Evolutionary conservation across 1,140 invertebrate genomes (phyloP).

Genomic region (Macrosteles quadrilineatus): DNA sequence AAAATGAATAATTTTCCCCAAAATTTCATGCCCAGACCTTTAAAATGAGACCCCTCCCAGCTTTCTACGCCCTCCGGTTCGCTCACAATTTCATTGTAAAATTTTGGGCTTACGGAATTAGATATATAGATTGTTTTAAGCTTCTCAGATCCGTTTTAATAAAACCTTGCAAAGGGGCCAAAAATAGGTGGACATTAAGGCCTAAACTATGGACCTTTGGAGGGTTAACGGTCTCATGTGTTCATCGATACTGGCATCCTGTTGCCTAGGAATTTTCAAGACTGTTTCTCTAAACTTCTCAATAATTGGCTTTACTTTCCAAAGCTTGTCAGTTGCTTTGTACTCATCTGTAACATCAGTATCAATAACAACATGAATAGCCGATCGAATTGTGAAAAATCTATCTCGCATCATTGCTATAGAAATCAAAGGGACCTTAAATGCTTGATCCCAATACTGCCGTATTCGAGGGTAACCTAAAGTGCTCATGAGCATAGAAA

Average conservation of each 20-base stretch:
- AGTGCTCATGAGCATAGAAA: slow-evolving; percentile 29
- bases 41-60: too few species aligned
- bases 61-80: too few species aligned
- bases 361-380: slow-evolving; percentile 25
- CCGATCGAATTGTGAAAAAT: slow-evolving; percentile 30
- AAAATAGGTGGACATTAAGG: too few species aligned
- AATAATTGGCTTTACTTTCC: slow-evolving; percentile 32
- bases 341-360: slow-evolving; percentile 22
- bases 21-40: too few species aligned
- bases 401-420: slow-evolving; percentile 28
- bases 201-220: too few species aligned
- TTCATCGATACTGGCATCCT: slow-evolving; percentile 40
- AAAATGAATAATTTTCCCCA: too few species aligned
- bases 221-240: slow-evolving; percentile 44
- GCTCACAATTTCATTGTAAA: too few species aligned
- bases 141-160: too few species aligned
- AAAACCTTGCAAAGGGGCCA: too few species aligned
- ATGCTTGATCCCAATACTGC: slow-evolving; percentile 31
- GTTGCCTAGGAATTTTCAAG: slow-evolving; percentile 19
- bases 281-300: slow-evolving; percentile 19
- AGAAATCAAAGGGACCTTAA: slow-evolving; percentile 20
- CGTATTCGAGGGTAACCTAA: slow-evolving; percentile 29
- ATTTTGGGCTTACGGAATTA: too few species aligned
- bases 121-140: too few species aligned
- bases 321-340: slow-evolving; percentile 22